These are phyloP conservation scores for Forficula auricularia DNA, from an alignment of 1,140 invertebrate species.

Conservation along the genomic window DNA sequence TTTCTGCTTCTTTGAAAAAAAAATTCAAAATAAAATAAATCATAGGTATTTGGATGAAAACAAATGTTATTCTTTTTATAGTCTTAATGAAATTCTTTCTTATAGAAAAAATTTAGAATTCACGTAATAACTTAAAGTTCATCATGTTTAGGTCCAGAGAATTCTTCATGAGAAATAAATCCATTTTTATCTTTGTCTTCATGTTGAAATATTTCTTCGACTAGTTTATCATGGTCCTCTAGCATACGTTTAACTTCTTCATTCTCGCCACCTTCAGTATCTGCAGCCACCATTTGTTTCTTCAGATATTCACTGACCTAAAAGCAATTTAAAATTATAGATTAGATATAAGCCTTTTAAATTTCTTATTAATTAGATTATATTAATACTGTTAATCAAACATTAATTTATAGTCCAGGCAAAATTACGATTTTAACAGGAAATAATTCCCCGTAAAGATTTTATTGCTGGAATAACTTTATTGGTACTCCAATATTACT, in stretches of 20 bases:
- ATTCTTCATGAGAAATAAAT: slow-evolving; percentile 87
- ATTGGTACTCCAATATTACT: too few species aligned
- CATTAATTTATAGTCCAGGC: neutral
- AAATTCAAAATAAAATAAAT: too few species aligned
- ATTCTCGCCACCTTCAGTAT: slow-evolving; percentile 32
- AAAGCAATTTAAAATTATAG: too few species aligned
- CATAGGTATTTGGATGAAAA: too few species aligned
- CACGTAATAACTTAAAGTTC: slow-evolving; percentile 62
- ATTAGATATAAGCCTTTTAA: neutral
- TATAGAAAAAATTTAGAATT: too few species aligned
- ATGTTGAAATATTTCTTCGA: slow-evolving; percentile 92
- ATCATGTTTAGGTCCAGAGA: slow-evolving; percentile 91
- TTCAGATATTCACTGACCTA: slow-evolving; percentile 79
- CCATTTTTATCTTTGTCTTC: slow-evolving; percentile 92
- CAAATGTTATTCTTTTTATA: too few species aligned
- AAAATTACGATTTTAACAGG: too few species aligned
- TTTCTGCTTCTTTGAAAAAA: too few species aligned
- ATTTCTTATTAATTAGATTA: slow-evolving; percentile 3
- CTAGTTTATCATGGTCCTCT: slow-evolving; percentile 77
- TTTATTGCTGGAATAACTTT: too few species aligned
- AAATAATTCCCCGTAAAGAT: too few species aligned
- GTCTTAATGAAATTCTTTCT: too few species aligned
- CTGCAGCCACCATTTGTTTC: slow-evolving; percentile 67
- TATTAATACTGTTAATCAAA: neutral
- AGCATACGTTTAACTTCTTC: slow-evolving; percentile 72